Percentiles rank a stretch among this genome's conserved stretches.
phyloP scores from a whole-genome alignment of 2,888 invertebrate species.

The Cephonodes hylas region DNA sequence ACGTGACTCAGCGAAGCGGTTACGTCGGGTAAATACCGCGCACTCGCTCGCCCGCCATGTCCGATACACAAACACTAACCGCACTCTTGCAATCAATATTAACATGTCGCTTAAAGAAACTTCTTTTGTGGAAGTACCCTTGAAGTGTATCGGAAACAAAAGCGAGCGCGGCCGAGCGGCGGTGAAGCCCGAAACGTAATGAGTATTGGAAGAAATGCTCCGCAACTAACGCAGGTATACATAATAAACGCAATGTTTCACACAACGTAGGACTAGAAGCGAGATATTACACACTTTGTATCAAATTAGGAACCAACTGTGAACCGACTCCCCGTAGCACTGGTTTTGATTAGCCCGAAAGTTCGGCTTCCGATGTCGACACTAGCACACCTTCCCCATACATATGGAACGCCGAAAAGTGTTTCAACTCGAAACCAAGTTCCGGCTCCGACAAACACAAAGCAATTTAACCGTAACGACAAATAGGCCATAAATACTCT shows the following conservation, averaged over 20 bases:
- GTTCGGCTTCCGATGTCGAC: neutral
- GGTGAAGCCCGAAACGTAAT: conserved; percentile 17
- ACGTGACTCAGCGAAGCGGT: conserved; percentile 20
- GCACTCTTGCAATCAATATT: neutral
- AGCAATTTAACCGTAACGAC: conserved; percentile 4
- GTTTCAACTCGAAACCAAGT: neutral
- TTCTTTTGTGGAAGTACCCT: too few species aligned
- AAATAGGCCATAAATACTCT: conserved; percentile 8
- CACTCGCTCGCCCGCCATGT: neutral
- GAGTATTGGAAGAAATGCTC: conserved; percentile 52
- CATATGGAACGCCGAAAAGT: conserved; percentile 7
- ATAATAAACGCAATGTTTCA: conserved; percentile 30
- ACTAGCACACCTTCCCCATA: neutral
- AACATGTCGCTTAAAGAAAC: too few species aligned
- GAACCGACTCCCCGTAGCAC: conserved; percentile 9
- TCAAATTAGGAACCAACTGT: conserved; percentile 17
- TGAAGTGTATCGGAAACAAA: too few species aligned
- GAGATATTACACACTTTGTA: conserved; percentile 20
- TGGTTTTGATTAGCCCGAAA: conserved; percentile 9
- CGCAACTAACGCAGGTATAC: conserved; percentile 21
- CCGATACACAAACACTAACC: neutral
- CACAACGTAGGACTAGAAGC: conserved; percentile 63
- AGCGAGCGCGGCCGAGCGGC: conserved; percentile 12
- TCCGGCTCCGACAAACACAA: neutral
- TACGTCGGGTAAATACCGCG: conserved; percentile 7